Base-by-base conservation (phyloP, 2,888 invertebrate species). In the Coelinius sp. region DNA sequence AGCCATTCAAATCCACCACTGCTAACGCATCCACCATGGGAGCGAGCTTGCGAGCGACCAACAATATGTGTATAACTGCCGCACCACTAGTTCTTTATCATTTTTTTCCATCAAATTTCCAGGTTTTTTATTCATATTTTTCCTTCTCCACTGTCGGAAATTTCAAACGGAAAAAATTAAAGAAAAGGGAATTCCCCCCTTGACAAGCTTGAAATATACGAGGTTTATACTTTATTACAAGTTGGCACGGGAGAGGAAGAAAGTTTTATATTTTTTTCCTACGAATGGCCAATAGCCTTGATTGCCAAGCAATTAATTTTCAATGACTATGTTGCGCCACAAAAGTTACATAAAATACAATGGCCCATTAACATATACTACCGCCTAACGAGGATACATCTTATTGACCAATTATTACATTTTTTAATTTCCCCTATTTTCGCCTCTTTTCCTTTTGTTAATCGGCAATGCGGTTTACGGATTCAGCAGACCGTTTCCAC, bases 331-430 rank as follows among this genome's bases (percentile, higher is more conserved):
- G 31, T 31, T 20, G 17, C 20, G 12, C 31, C 25, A 31, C 10
- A 5, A 31, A 20, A 31, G 17, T 14, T 24, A 56, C 31, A 59
- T 59, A 10, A 59, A 59, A 59, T 35, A 17, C 56, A 27, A 7
- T 14, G 17, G 5, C 20, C 17, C 31, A 59, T 25, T 59, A 31
- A 59, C 59, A 17, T 59, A 59, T 59, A 59, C 35, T 35, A 59
- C 35, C 10, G 5, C 31, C 59, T 59, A 59, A 59, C 59, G 59
- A 59, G 59, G 17, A 35, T 59, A 53, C 53, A 75, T 73, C 73
- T 73, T 73, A 65, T 70, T 68, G 31, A 25, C 65, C 24, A 53
- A 56, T 71, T 63, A 66, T 68, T 56, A n/a, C 44, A 56, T 52
- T 63, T 53, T 68, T 56, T 49, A 56, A 52, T 59, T 62, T 56